These are phyloP conservation scores for Apis dorsata DNA, from an alignment of 1,140 invertebrate species.

Conservation along the genomic window DNA sequence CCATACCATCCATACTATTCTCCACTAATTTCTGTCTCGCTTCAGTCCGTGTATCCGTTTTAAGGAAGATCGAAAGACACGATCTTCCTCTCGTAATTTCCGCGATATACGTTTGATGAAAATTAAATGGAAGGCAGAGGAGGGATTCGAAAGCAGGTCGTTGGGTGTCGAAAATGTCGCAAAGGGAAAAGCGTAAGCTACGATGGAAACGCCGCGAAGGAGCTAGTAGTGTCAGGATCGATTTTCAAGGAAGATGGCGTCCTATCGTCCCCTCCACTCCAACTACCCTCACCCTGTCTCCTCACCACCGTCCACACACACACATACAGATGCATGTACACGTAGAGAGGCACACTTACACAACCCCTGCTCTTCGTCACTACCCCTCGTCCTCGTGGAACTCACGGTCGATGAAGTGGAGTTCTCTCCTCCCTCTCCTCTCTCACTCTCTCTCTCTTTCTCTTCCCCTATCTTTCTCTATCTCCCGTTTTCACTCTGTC, in stretches of 20 bases:
- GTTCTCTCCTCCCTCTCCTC: conserved; percentile 10
- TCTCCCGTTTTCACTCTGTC: background rate
- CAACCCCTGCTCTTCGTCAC: background rate
- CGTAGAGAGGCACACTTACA: background rate
- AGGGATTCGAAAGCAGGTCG: conserved; percentile 8
- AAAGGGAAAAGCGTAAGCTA: background rate
- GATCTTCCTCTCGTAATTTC: background rate
- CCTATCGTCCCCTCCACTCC: conserved; percentile 33
- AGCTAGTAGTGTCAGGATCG: conserved; percentile 41
- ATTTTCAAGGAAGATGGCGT: conserved; percentile 57
- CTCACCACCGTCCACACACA: background rate
- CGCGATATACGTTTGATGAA: conserved; percentile 24
- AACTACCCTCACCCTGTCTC: conserved; percentile 10
- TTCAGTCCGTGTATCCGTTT: background rate
- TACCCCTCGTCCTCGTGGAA: conserved; percentile 10
- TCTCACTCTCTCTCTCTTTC: background rate
- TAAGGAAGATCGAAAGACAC: background rate
- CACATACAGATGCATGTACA: background rate
- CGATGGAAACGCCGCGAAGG: conserved; percentile 25
- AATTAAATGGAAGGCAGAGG: conserved; percentile 1
- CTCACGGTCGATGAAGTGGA: conserved; percentile 59
- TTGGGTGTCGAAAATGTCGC: background rate
- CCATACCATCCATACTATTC: background rate
- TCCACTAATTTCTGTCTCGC: background rate
- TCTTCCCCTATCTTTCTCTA: background rate